A percentile compares a stretch with the other conserved stretches of the same genome.
Evolutionary conservation across 2,888 invertebrate genomes (phyloP).

Genomic region (Agriotes lineatus): DNA sequence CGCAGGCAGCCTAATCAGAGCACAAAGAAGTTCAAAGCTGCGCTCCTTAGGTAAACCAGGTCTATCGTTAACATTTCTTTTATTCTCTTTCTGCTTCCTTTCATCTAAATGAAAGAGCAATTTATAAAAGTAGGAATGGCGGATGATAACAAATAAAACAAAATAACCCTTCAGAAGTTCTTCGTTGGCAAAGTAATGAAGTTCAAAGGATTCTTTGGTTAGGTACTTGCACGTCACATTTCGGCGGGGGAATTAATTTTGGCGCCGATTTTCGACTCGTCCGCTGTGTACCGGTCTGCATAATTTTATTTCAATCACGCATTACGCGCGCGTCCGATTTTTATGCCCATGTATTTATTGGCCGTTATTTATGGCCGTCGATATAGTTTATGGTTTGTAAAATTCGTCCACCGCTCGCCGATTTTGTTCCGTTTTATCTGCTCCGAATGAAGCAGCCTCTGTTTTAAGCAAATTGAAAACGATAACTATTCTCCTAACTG

Average conservation of each 20-base stretch:
- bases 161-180: slow-evolving; percentile 23
- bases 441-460: too few relatives aligned
- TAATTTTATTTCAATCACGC: slow-evolving; percentile 40
- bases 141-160: slow-evolving; percentile 35
- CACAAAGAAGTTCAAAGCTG: slow-evolving; percentile 40
- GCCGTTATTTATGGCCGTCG: slow-evolving; percentile 22
- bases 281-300: neutral
- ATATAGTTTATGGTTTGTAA: slow-evolving; percentile 21
- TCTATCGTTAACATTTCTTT: slow-evolving; percentile 45
- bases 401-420: slow-evolving; percentile 17
- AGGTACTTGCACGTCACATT: slow-evolving; percentile 33
- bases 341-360: slow-evolving; percentile 23
- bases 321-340: slow-evolving; percentile 30
- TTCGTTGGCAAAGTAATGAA: slow-evolving; percentile 28
- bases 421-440: too few relatives aligned
- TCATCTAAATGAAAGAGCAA: slow-evolving; percentile 43
- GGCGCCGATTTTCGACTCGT: neutral
- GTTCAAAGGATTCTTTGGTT: slow-evolving; percentile 36
- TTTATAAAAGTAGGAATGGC: slow-evolving; percentile 35
- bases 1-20: slow-evolving; percentile 38
- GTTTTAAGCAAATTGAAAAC: too few relatives aligned
- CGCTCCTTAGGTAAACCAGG: slow-evolving; percentile 43
- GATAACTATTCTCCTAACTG: too few relatives aligned
- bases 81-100: slow-evolving; percentile 33
- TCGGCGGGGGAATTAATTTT: slow-evolving; percentile 21